A percentile compares a stretch with the other conserved stretches of the same genome.
Conservation (phyloP, 1,140 invertebrate genomes). For the Caerostris extrusa region DNA sequence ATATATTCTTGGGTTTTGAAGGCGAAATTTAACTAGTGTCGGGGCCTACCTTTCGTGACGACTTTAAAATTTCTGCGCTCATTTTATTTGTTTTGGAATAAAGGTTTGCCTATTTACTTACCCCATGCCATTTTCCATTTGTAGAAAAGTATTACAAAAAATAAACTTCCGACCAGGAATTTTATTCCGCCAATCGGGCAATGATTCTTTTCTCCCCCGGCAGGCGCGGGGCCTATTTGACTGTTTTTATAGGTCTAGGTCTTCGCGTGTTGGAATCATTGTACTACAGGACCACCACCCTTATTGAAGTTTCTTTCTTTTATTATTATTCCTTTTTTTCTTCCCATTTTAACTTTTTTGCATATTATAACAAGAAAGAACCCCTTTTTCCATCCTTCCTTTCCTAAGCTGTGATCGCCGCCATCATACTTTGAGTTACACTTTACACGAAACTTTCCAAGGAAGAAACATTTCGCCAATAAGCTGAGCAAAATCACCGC, state of each 20-base stretch:
- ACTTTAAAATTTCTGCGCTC: conserved; percentile 64
- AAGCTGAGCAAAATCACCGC: conserved; percentile 68
- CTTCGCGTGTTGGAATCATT: conserved; percentile 45
- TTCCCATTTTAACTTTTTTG: conserved; percentile 68
- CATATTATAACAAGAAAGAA: conserved; percentile 68
- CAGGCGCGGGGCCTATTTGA: conserved; percentile 30
- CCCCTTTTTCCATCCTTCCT: too few species aligned
- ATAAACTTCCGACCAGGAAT: conserved; percentile 52
- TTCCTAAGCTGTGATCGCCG: conserved; percentile 60
- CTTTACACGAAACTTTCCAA: conserved; percentile 70
- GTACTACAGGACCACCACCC: not conserved
- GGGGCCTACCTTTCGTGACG: conserved; percentile 51
- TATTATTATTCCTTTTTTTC: conserved; percentile 20
- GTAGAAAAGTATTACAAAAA: conserved; percentile 47
- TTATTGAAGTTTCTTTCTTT: conserved; percentile 38
- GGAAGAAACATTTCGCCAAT: conserved; percentile 72
- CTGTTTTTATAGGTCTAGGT: not conserved
- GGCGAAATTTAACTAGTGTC: conserved; percentile 56
- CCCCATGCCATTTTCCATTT: conserved; percentile 59
- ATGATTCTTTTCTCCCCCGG: conserved; percentile 36
- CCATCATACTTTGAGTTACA: conserved; percentile 77
- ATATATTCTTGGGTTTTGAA: not conserved
- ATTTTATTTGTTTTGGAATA: conserved; percentile 71
- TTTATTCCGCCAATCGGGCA: conserved; percentile 71
- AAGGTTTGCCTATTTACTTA: conserved; percentile 32